phyloP scores from a whole-genome alignment of 2,888 invertebrate genomes.

The Cheilosia pagana region DNA sequence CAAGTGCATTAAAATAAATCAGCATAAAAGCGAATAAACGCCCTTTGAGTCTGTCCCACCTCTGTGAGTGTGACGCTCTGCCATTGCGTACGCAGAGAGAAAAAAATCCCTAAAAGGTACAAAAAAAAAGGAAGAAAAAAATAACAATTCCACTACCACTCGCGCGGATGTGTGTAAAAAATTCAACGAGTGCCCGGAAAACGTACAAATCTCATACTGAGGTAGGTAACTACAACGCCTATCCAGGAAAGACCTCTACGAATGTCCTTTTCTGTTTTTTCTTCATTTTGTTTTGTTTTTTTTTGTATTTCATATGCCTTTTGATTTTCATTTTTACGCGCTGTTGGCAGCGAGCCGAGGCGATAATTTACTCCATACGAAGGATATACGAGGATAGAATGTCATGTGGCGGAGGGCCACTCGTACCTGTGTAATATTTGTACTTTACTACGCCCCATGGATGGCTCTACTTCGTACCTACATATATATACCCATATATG shows the following conservation, averaged over 20 bases:
- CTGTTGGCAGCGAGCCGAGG: constrained; percentile 18
- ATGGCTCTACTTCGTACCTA: background rate
- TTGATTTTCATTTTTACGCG: constrained; percentile 53
- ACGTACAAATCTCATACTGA: constrained; percentile 33
- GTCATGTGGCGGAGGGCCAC: background rate
- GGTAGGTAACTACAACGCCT: background rate
- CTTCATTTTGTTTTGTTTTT: background rate
- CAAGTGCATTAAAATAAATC: constrained; percentile 63
- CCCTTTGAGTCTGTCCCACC: background rate
- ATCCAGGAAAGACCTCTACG: background rate
- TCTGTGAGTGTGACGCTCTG: background rate
- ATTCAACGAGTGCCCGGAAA: constrained; percentile 37
- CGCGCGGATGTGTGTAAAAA: constrained; percentile 22
- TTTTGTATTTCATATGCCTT: constrained; percentile 16
- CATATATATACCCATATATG: background rate
- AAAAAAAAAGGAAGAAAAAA: constrained; percentile 20
- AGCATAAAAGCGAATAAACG: constrained; percentile 38
- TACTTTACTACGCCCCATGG: constrained; percentile 31
- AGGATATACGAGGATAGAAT: constrained; percentile 25
- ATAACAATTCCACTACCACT: constrained; percentile 36
- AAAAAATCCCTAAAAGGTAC: constrained; percentile 10
- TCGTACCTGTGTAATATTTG: constrained; percentile 4
- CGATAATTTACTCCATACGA: constrained; percentile 43
- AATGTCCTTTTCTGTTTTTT: constrained; percentile 18
- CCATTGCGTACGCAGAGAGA: background rate